Evolutionary conservation across 2,888 invertebrate species (phyloP).

Genomic region (Tetranychus piercei): DNA sequence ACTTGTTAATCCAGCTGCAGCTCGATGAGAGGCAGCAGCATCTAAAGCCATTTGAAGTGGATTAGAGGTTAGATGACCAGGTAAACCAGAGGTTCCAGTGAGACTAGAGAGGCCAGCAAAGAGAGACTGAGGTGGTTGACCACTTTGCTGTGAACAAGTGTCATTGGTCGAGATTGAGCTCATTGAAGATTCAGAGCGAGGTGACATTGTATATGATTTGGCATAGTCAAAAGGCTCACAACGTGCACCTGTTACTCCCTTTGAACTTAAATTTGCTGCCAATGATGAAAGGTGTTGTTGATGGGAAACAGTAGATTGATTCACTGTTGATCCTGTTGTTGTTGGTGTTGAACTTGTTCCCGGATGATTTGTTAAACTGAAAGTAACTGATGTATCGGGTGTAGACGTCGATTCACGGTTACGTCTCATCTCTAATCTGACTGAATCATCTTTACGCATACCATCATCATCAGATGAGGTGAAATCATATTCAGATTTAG

Average conservation of each 20-base stretch:
- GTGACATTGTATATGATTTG: conserved; percentile 13
- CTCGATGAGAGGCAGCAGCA: conserved; percentile 19
- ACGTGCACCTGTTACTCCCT: conserved; percentile 8
- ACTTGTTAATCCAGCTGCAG: conserved; percentile 17
- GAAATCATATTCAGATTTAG: conserved; percentile 12
- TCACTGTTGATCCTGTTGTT: conserved; percentile 17
- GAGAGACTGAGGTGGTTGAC: neutral
- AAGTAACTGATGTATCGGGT: neutral
- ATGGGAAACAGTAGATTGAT: conserved; percentile 14
- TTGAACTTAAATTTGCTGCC: conserved; percentile 18
- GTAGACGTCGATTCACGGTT: neutral
- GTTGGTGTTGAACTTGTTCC: neutral
- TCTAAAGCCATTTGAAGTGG: conserved; percentile 21
- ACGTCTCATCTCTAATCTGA: neutral
- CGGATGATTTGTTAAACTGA: conserved; percentile 7
- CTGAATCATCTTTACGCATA: neutral
- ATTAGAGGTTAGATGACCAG: conserved; percentile 11
- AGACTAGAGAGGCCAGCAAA: conserved; percentile 20
- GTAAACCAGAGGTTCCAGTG: conserved; percentile 15
- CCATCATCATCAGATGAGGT: conserved; percentile 13
- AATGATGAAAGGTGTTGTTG: neutral
- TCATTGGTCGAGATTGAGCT: conserved; percentile 15
- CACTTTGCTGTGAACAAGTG: neutral
- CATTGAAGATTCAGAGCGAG: conserved; percentile 13
- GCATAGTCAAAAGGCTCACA: conserved; percentile 12